Evolutionary conservation across 2,797 vertebrate species (phyloP).

Genomic region (Melanotaenia trifasciata): DNA sequence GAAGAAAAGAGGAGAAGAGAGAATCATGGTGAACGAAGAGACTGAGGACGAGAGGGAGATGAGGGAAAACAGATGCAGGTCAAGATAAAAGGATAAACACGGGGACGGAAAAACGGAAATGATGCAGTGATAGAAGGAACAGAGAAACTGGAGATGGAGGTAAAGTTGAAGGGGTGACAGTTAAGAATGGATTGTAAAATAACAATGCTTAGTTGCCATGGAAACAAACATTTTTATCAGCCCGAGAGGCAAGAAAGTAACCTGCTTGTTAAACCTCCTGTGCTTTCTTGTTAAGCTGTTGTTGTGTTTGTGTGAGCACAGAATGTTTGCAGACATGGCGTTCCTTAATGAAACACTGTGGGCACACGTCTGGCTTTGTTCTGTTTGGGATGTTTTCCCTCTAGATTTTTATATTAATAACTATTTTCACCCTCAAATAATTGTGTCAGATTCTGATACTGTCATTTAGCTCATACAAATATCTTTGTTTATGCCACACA

Average conservation of each 20-base stretch:
- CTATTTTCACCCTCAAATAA: slow-evolving; percentile 23
- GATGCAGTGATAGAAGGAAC: slow-evolving; percentile 50
- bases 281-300: slow-evolving; percentile 77
- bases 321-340: slow-evolving; percentile 50
- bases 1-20: slow-evolving; percentile 41
- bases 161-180: slow-evolving; percentile 71
- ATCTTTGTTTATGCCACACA: slow-evolving; percentile 23
- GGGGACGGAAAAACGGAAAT: slow-evolving; percentile 40
- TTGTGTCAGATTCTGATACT: slow-evolving; percentile 15
- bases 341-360: slow-evolving; percentile 68
- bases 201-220: slow-evolving; percentile 76
- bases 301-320: slow-evolving; percentile 70
- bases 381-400: slow-evolving; percentile 16
- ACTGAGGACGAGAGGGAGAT: slow-evolving; percentile 40
- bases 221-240: slow-evolving; percentile 74
- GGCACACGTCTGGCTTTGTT: slow-evolving; percentile 52
- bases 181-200: slow-evolving; percentile 69
- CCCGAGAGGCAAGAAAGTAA: slow-evolving; percentile 66
- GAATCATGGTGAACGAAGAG: slow-evolving; percentile 24
- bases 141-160: slow-evolving; percentile 45
- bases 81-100: slow-evolving; percentile 76
- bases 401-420: slow-evolving; percentile 53
- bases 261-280: slow-evolving; percentile 76
- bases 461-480: not conserved
- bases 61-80: slow-evolving; percentile 64